Percentiles rank a stretch among this genome's conserved stretches.
These are phyloP conservation scores for Ptilorrhoa leucosticta DNA, from an alignment of 2,113 vertebrate species.

Conservation along the genomic window DNA sequence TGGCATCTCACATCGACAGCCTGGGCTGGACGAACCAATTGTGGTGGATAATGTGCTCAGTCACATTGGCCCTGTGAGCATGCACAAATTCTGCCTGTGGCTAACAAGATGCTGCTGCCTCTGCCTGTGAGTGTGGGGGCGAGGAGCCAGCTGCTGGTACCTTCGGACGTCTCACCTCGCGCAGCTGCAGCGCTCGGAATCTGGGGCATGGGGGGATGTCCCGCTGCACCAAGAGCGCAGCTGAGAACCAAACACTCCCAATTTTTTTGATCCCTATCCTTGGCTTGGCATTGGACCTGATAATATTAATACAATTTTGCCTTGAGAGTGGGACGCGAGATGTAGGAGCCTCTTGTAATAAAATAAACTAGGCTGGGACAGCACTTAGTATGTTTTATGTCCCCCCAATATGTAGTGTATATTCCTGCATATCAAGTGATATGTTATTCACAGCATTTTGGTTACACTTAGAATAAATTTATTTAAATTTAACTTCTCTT, in stretches of 20 bases:
- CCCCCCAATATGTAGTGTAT: background rate
- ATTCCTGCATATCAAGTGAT: background rate
- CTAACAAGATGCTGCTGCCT: background rate
- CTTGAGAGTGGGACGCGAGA: background rate
- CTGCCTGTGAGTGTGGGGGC: fast-evolving
- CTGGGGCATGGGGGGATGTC: too few relatives aligned
- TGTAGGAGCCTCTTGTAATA: background rate
- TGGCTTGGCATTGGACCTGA: background rate
- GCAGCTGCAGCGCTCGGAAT: fast-evolving
- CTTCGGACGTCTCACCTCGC: fast-evolving
- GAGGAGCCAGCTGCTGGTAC: fast-evolving
- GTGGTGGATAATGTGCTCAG: background rate
- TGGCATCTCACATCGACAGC: background rate
- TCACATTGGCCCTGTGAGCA: background rate
- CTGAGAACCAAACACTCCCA: background rate
- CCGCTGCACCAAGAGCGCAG: fast-evolving
- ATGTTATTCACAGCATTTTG: background rate
- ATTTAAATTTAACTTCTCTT: background rate
- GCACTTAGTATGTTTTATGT: background rate
- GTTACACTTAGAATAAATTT: background rate
- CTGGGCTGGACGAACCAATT: background rate
- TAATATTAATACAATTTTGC: background rate
- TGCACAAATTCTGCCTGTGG: background rate
- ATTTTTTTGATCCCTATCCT: background rate
- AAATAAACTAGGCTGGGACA: background rate